phyloP scores from a whole-genome alignment of 2,113 vertebrate species.

The Caranx melampygus region DNA sequence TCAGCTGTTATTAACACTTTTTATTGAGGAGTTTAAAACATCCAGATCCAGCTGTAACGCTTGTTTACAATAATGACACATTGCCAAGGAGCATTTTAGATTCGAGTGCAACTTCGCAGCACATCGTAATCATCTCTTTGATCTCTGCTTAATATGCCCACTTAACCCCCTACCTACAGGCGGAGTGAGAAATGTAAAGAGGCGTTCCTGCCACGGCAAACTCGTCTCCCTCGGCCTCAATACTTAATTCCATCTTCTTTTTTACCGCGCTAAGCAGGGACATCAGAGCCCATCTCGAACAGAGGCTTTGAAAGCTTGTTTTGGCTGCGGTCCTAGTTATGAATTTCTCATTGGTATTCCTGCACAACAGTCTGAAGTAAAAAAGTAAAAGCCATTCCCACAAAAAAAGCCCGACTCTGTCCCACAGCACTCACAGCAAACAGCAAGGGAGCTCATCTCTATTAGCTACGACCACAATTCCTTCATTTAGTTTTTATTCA shows the following conservation, averaged over 20 bases:
- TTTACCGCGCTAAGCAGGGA: slow-evolving; percentile 43
- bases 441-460: slow-evolving; percentile 12
- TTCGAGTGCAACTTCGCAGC: slow-evolving; percentile 36
- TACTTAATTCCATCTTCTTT: slow-evolving; percentile 61
- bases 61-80: slow-evolving; percentile 45
- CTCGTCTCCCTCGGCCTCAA: slow-evolving; percentile 20
- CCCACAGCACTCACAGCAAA: slow-evolving; percentile 18
- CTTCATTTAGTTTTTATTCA: slow-evolving; percentile 37
- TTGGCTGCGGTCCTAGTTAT: slow-evolving; percentile 52
- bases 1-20: neutral
- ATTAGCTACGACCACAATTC: slow-evolving; percentile 5
- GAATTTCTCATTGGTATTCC: slow-evolving; percentile 66
- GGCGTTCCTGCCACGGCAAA: slow-evolving; percentile 26
- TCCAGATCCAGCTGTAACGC: slow-evolving; percentile 3
- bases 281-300: slow-evolving; percentile 49
- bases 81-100: slow-evolving; percentile 9
- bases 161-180: slow-evolving; percentile 49
- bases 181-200: slow-evolving; percentile 39
- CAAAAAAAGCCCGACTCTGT: slow-evolving; percentile 9
- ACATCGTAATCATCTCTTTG: slow-evolving; percentile 56
- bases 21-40: neutral
- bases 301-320: slow-evolving; percentile 55
- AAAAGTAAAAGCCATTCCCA: slow-evolving; percentile 35
- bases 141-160: slow-evolving; percentile 54
- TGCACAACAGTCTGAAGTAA: slow-evolving; percentile 35